Percentiles rank a stretch among this genome's conserved stretches.
These are phyloP conservation scores for Eretmochelys imbricata DNA, from an alignment of 2,113 vertebrate genomes.

Conservation along the genomic window DNA sequence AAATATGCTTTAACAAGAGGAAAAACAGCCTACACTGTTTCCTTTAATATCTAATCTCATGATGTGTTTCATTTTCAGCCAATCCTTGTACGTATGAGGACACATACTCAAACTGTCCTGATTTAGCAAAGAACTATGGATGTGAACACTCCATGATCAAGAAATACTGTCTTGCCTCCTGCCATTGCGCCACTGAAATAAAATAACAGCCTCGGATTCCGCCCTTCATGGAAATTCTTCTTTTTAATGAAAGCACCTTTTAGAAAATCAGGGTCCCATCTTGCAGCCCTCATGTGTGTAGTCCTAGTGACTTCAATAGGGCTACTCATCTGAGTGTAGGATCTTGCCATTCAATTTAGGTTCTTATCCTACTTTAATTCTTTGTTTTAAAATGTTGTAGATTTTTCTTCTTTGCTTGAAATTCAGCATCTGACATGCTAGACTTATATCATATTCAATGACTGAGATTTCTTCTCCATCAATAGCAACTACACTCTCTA, in stretches of 20 bases:
- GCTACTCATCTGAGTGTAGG: neutral
- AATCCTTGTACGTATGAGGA: neutral
- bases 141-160: neutral
- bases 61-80: neutral
- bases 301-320: neutral
- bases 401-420: neutral
- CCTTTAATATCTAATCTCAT: neutral
- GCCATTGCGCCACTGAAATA: neutral
- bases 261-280: neutral
- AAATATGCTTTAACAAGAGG: neutral
- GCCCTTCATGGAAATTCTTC: no score
- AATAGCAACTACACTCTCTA: neutral
- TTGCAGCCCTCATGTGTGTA: neutral
- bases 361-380: neutral
- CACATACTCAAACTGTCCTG: neutral
- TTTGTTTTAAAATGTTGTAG: neutral
- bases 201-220: neutral
- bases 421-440: neutral
- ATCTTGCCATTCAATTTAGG: neutral
- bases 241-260: neutral
- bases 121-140: neutral
- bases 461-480: neutral
- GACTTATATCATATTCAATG: neutral
- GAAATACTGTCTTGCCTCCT: neutral
- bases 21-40: no score